Evolutionary conservation across 2,888 invertebrate species (phyloP).

Genomic region (Tridacna crocea): DNA sequence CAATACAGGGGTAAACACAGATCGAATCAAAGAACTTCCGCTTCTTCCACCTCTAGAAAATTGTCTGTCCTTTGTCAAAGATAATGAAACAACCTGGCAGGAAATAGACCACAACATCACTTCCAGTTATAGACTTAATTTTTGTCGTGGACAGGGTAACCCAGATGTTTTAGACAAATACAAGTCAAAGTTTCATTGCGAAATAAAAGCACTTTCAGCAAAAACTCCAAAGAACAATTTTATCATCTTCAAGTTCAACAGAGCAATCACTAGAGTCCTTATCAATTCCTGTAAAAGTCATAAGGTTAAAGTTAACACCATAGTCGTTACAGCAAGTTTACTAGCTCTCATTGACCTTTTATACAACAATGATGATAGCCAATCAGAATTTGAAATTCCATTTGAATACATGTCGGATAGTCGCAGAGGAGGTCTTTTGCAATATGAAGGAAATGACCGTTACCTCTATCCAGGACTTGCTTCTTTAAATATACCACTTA

Average conservation of each 20-base stretch:
- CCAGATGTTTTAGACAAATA: constrained; percentile 35
- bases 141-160: constrained; percentile 29
- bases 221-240: constrained; percentile 37
- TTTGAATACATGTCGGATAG: constrained; percentile 58
- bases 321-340: constrained; percentile 42
- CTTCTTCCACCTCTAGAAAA: constrained; percentile 51
- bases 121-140: background rate
- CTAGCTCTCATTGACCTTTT: constrained; percentile 51
- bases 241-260: constrained; percentile 38
- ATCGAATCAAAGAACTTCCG: constrained; percentile 33
- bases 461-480: constrained; percentile 49
- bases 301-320: constrained; percentile 28
- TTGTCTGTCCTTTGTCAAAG: constrained; percentile 18
- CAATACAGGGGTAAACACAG: constrained; percentile 2
- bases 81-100: background rate
- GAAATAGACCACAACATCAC: too few relatives aligned
- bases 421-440: constrained; percentile 26
- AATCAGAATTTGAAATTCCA: constrained; percentile 32
- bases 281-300: constrained; percentile 22
- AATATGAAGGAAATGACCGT: constrained; percentile 1
- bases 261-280: constrained; percentile 30
- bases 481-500: constrained; percentile 43
- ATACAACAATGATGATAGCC: constrained; percentile 16
- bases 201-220: constrained; percentile 25
- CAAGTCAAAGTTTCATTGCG: constrained; percentile 34